phyloP scores from a whole-genome alignment of 37 sponge, comb jelly and placozoan genomes.

The Haliclona indistincta region DNA sequence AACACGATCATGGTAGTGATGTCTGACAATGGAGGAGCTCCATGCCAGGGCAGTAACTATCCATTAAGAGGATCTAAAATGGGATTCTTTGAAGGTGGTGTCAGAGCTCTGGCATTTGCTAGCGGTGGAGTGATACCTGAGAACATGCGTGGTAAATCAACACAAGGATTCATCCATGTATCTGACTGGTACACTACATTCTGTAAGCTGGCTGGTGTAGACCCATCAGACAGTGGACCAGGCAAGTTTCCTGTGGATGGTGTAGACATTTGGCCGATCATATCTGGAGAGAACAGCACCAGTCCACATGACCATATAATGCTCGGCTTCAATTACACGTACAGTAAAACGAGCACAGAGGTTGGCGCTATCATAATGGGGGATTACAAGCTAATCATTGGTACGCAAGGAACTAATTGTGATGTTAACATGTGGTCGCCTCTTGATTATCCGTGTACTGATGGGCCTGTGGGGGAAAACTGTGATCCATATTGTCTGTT shows the following conservation, averaged over 20 bases:
- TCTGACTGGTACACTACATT: constrained; percentile 50
- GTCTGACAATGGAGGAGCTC: constrained; percentile 60
- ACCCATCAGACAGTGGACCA: too few species aligned
- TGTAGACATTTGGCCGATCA: too few species aligned
- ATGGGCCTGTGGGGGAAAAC: background rate
- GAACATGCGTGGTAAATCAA: too few species aligned
- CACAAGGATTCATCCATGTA: constrained; percentile 40
- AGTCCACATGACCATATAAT: constrained; percentile 12
- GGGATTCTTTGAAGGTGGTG: constrained; percentile 56
- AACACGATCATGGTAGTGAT: too few species aligned
- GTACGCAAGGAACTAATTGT: constrained; percentile 6
- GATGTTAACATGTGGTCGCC: constrained; percentile 17
- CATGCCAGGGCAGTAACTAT: constrained; percentile 46
- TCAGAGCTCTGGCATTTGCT: constrained; percentile 48
- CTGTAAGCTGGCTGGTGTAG: too few species aligned
- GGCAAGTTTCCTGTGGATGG: too few species aligned
- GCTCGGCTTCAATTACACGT: constrained; percentile 11
- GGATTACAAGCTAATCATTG: too few species aligned
- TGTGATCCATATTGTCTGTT: constrained; percentile 20
- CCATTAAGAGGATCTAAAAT: constrained; percentile 49
- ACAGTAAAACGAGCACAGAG: constrained; percentile 6
- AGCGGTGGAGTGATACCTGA: too few species aligned
- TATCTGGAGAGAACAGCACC: background rate
- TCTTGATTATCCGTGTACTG: background rate
- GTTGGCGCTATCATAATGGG: constrained; percentile 25